Base-by-base conservation (phyloP, 2,113 vertebrate genomes). In the Caloenas nicobarica region DNA sequence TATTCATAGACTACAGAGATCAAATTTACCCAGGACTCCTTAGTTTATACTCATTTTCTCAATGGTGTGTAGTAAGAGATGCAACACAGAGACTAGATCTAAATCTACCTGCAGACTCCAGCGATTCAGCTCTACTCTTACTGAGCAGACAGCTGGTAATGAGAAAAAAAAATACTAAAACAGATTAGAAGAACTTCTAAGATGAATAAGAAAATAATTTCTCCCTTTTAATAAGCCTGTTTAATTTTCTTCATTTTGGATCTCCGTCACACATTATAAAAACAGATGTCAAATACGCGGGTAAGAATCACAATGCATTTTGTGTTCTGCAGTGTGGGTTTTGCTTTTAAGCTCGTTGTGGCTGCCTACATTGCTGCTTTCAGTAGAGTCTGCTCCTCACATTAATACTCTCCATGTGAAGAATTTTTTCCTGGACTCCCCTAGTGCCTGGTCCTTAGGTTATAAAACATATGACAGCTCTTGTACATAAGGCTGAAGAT, bases 381-480 rank as follows among this genome's bases (percentile, higher is more conserved):
- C 91, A 53, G 53, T 9, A 34, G 69, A 81, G 65, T 87, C 92
- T 92, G 83, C 16, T 91, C 91, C 88, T 92, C 88, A 84, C 88
- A 92, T 92, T 81, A 91, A 79, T 70, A 58, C n/a, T 72, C 64
- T 77, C 77, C 50, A 60, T 5, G 15, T 53, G 78, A 96, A 92
- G 69, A 80, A 51, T 77, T 89, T 92, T 94, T 88, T 92, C 92
- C 95, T 88, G 86, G 82, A 83, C 58, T 88, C 62, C 25, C 76
- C 50, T 46, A 34, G 26, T 11, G 65, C 77, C 61, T 62, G 33
- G 26, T 91, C 72, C 62, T 61, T 36, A 58, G 54, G 57, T 85
- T 87, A 80, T 56, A 85, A 90, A 96, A 58, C 58, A 42, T 15
- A n/a, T 3, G 57, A 79, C 73, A 87, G 73, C 48, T 85, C 61